phyloP scores from a whole-genome alignment of 2,797 vertebrate genomes.

The Rhadinocentrus ornatus region DNA sequence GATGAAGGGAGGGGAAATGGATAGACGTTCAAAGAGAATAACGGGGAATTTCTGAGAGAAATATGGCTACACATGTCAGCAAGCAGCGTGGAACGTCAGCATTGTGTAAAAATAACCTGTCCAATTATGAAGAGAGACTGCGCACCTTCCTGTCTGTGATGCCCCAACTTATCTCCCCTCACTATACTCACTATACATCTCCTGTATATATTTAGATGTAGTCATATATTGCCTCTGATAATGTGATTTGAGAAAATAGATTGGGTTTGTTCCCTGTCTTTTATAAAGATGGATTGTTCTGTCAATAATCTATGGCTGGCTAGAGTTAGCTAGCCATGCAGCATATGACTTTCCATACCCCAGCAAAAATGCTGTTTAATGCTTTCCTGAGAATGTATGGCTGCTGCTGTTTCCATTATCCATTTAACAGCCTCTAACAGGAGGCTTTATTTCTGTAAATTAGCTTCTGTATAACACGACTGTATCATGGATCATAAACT shows the following conservation, averaged over 20 bases:
- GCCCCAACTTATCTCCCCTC: not conserved
- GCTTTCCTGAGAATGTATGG: constrained; percentile 90
- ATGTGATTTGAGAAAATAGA: constrained; percentile 92
- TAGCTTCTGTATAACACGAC: constrained; percentile 90
- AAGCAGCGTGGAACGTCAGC: constrained; percentile 83
- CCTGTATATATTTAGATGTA: constrained; percentile 90
- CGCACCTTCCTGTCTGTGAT: constrained; percentile 43
- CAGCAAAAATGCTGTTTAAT: constrained; percentile 90
- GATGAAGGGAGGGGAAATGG: constrained; percentile 30
- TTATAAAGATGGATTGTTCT: constrained; percentile 97
- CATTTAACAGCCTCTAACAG: constrained; percentile 96
- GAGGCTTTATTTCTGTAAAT: constrained; percentile 94
- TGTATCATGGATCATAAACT: constrained; percentile 96
- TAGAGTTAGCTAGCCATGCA: constrained; percentile 86
- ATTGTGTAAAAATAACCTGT: constrained; percentile 87
- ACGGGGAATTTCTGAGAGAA: constrained; percentile 80
- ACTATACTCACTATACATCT: constrained; percentile 20
- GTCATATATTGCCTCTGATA: constrained; percentile 92
- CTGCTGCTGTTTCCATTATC: constrained; percentile 90
- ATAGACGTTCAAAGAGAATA: constrained; percentile 70
- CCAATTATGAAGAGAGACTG: constrained; percentile 81
- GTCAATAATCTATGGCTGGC: constrained; percentile 92
- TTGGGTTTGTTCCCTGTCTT: constrained; percentile 95
- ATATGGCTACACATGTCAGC: constrained; percentile 85
- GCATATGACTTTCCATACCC: constrained; percentile 89